phyloP scores from a whole-genome alignment of 2,888 invertebrate species.

The Drosophila aldrichi region DNA sequence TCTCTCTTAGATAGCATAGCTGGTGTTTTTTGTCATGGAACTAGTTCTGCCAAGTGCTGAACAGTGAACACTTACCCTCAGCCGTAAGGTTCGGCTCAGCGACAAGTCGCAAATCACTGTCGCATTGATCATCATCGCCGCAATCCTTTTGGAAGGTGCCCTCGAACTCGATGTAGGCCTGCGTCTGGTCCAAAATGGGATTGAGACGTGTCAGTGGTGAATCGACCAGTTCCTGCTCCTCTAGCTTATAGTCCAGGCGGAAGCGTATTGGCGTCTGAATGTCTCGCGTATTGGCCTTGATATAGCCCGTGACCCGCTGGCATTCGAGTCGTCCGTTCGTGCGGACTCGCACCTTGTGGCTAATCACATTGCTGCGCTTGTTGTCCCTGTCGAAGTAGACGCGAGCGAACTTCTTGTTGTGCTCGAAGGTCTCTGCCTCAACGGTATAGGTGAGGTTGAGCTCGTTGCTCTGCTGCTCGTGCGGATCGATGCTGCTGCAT shows the following conservation, averaged over 20 bases:
- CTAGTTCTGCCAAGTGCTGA: background rate
- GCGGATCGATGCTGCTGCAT: conserved; percentile 91
- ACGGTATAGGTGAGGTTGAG: conserved; percentile 90
- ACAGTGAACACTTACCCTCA: conserved; percentile 78
- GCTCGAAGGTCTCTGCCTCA: conserved; percentile 92
- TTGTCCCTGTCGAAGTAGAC: conserved; percentile 90
- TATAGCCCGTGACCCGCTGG: conserved; percentile 92
- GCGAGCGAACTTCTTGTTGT: conserved; percentile 91
- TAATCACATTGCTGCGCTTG: conserved; percentile 87
- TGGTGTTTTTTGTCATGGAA: background rate
- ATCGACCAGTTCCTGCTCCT: conserved; percentile 88
- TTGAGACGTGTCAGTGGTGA: conserved; percentile 84
- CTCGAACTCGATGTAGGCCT: conserved; percentile 91
- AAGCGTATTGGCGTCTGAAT: conserved; percentile 95
- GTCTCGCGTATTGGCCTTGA: conserved; percentile 94
- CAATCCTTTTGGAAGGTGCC: conserved; percentile 97
- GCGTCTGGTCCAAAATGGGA: conserved; percentile 95
- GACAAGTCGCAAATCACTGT: conserved; percentile 91
- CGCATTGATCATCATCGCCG: conserved; percentile 94
- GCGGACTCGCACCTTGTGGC: conserved; percentile 88
- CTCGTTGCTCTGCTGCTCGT: conserved; percentile 86
- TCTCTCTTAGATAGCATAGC: background rate
- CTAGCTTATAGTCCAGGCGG: conserved; percentile 92
- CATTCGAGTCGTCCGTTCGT: conserved; percentile 88
- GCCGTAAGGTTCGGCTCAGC: conserved; percentile 85